A percentile compares a stretch with the other conserved stretches of the same genome.
Conservation (phyloP, 1,140 invertebrate species). For the Leptinotarsa defecta region DNA sequence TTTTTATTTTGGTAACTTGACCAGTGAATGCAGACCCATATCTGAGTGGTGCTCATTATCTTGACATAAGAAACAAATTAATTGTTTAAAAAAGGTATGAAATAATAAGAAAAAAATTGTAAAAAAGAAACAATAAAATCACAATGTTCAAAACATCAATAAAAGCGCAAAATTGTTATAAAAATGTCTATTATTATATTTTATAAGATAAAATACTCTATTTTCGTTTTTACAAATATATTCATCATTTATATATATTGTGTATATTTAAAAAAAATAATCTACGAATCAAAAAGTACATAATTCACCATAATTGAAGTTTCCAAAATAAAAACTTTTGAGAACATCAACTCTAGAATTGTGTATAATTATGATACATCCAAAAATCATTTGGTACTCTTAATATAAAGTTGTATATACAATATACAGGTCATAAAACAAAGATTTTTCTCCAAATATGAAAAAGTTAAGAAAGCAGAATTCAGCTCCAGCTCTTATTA, state of each 20-base stretch:
- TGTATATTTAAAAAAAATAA: constrained; percentile 10
- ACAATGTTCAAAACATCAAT: constrained; percentile 9
- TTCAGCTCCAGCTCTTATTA: not conserved
- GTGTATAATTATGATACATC: constrained; percentile 5
- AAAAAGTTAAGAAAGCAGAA: too few relatives aligned
- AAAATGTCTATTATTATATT: constrained; percentile 23
- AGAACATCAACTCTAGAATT: constrained; percentile 24
- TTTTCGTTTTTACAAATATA: constrained; percentile 27
- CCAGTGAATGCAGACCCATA: constrained; percentile 29
- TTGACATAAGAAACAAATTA: constrained; percentile 12
- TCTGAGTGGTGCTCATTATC: constrained; percentile 23
- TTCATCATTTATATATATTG: constrained; percentile 11
- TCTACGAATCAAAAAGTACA: constrained; percentile 3
- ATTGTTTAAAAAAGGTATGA: constrained; percentile 23
- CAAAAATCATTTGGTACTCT: constrained; percentile 18
- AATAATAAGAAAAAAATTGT: not conserved
- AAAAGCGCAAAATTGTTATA: constrained; percentile 14
- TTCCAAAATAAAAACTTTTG: constrained; percentile 28
- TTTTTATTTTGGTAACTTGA: constrained; percentile 30
- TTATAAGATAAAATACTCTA: constrained; percentile 22
- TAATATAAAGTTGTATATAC: constrained; percentile 19
- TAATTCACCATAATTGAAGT: constrained; percentile 22
- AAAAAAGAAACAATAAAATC: constrained; percentile 14
- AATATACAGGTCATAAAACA: constrained; percentile 12
- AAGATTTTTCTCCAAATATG: not conserved